Evolutionary conservation across 2,797 vertebrate genomes (phyloP).

Genomic region (Sebastolobus alascanus): DNA sequence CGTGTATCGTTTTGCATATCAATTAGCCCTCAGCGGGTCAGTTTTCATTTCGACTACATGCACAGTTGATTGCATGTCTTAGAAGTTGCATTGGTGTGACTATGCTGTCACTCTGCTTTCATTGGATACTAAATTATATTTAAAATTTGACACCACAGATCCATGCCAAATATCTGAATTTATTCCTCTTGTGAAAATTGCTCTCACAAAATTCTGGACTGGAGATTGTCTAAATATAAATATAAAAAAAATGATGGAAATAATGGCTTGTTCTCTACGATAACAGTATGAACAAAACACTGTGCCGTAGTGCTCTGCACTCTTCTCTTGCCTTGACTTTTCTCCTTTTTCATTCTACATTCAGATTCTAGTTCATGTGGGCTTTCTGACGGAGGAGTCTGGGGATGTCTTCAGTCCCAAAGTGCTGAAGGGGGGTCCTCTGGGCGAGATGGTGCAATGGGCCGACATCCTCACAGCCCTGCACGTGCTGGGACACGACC

Average conservation of each 20-base stretch:
- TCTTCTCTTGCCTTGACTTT: not conserved
- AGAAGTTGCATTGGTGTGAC: conserved; percentile 58
- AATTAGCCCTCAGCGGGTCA: conserved; percentile 59
- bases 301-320: not conserved
- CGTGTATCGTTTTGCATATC: conserved; percentile 52
- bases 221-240: conserved; percentile 11
- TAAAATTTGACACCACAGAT: conserved; percentile 35
- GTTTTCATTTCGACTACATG: conserved; percentile 46
- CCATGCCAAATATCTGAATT: conserved; percentile 32
- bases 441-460: conserved; percentile 99
- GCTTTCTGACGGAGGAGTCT: conserved; percentile 97
- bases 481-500: conserved; percentile 93
- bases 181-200: conserved; percentile 32
- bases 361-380: conserved; percentile 96
- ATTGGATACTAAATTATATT: conserved; percentile 40
- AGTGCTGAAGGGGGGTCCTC: conserved; percentile 96
- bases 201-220: conserved; percentile 19
- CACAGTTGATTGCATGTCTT: conserved; percentile 47
- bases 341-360: conserved; percentile 80
- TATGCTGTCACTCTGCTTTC: conserved; percentile 74
- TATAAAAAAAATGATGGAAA: not conserved
- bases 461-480: conserved; percentile 96
- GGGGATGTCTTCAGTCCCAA: conserved; percentile 97
- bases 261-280: not conserved
- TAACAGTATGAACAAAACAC: conserved; percentile 45